These are phyloP conservation scores for Ictalurus furcatus DNA, from an alignment of 2,113 vertebrate species.

Conservation along the genomic window DNA sequence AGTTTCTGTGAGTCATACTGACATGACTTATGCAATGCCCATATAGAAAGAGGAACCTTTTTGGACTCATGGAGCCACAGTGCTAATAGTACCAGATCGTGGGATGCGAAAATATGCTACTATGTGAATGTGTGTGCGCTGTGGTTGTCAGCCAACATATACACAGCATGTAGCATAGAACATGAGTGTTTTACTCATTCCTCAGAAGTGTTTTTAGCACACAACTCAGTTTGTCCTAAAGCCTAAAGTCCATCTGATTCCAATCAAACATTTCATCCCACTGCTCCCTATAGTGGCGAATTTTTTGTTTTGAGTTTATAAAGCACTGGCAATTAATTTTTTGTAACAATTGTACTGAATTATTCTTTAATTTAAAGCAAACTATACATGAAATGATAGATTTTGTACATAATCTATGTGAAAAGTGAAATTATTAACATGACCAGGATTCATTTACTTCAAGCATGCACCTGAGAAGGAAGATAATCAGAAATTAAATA, in stretches of 20 bases:
- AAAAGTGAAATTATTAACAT: background rate
- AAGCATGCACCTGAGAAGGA: background rate
- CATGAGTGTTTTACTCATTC: conserved; percentile 36
- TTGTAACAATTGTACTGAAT: no score
- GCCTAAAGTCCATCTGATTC: background rate
- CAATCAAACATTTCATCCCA: background rate
- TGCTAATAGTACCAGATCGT: conserved; percentile 39
- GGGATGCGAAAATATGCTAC: conserved; percentile 43
- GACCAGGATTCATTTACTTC: background rate
- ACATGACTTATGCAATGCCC: conserved; percentile 75
- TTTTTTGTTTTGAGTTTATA: background rate
- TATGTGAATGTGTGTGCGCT: conserved; percentile 53
- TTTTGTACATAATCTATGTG: background rate
- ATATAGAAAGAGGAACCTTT: conserved; percentile 77
- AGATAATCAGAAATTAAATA: background rate
- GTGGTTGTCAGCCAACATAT: conserved; percentile 16
- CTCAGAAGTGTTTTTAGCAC: conserved; percentile 8
- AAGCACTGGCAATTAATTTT: background rate
- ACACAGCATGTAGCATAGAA: background rate
- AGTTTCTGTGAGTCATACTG: conserved; percentile 73
- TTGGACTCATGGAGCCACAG: conserved; percentile 58
- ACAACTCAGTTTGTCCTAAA: background rate
- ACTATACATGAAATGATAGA: background rate
- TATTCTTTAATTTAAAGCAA: background rate
- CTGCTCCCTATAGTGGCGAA: no score